These are phyloP conservation scores for Drosophila setosimentum DNA, from an alignment of 2,888 invertebrate genomes.

Conservation along the genomic window DNA sequence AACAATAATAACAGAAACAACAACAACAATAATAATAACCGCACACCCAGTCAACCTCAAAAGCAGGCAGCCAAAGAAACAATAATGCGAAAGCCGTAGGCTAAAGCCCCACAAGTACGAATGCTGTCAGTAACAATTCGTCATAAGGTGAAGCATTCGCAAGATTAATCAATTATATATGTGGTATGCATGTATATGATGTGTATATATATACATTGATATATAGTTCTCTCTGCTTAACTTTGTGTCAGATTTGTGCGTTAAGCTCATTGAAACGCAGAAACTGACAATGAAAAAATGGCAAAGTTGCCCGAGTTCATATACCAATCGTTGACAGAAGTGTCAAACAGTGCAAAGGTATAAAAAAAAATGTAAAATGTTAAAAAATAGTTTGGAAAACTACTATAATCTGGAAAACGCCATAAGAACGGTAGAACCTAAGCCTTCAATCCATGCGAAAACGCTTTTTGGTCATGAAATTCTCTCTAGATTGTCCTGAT, in stretches of 20 bases:
- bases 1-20: slow-evolving; percentile 30
- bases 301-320: slow-evolving; percentile 25
- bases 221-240: slow-evolving; percentile 17
- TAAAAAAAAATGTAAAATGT: slow-evolving; percentile 17
- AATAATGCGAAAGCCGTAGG: slow-evolving; percentile 2
- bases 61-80: slow-evolving; percentile 21
- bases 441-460: not conserved
- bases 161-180: slow-evolving; percentile 18
- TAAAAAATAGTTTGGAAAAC: not conserved
- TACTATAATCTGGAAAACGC: not conserved
- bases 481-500: not conserved
- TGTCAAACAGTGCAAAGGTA: slow-evolving; percentile 41
- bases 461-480: not conserved
- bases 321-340: slow-evolving; percentile 38
- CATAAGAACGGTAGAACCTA: not conserved
- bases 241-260: slow-evolving; percentile 62
- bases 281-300: slow-evolving; percentile 44
- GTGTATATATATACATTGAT: slow-evolving; percentile 3
- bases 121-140: slow-evolving; percentile 57
- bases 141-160: slow-evolving; percentile 41
- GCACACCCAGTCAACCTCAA: slow-evolving; percentile 50
- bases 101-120: slow-evolving; percentile 36
- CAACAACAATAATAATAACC: slow-evolving; percentile 18
- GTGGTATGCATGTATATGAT: not conserved
- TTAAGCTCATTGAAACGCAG: slow-evolving; percentile 51